Evolutionary conservation across 2,888 invertebrate species (phyloP).

Genomic region (Diogma glabrata): DNA sequence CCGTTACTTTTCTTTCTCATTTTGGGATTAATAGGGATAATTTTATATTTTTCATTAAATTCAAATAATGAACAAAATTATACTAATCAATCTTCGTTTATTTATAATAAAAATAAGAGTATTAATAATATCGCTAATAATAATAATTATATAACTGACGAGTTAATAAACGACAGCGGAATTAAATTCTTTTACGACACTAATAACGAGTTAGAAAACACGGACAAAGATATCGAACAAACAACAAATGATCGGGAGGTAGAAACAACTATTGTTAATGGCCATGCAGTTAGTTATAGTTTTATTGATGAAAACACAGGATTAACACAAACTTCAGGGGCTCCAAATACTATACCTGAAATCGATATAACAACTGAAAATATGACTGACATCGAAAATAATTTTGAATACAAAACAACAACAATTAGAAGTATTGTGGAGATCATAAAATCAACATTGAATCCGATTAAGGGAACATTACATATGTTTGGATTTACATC

Average conservation of each 20-base stretch:
- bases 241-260: background rate
- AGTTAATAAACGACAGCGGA: too few species aligned
- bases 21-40: constrained; percentile 2
- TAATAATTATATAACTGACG: background rate
- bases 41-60: constrained; percentile 1
- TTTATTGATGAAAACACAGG: background rate
- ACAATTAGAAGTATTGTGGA: constrained; percentile 11
- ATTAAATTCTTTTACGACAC: background rate
- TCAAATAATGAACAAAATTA: constrained; percentile 2
- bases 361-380: background rate
- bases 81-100: too few species aligned
- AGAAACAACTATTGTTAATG: constrained; percentile 3
- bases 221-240: background rate
- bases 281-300: constrained; percentile 6
- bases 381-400: background rate
- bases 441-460: background rate
- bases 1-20: background rate
- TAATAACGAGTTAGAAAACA: background rate
- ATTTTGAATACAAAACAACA: background rate
- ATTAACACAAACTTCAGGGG: too few species aligned
- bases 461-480: constrained; percentile 18
- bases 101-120: background rate
- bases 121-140: background rate
- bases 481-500: constrained; percentile 40
- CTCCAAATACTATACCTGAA: constrained; percentile 1